A percentile compares a stretch with the other conserved stretches of the same genome.
These are phyloP conservation scores for Caenorhabditis inopinata DNA, from an alignment of 1,140 invertebrate species.

Conservation along the genomic window DNA sequence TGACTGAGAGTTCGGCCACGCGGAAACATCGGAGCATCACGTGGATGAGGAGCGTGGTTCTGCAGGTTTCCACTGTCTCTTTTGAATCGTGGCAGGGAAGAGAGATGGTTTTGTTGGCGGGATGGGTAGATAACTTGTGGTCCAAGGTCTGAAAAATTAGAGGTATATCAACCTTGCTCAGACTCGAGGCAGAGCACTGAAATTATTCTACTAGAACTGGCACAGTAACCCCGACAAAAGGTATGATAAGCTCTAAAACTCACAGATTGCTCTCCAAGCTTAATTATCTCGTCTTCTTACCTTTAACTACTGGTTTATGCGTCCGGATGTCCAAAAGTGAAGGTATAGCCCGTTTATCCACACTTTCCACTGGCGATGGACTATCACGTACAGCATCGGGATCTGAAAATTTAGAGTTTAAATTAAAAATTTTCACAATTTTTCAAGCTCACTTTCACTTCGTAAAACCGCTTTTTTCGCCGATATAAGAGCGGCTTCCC, in stretches of 20 bases:
- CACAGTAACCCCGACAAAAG: too few species aligned
- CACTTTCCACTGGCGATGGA: not conserved
- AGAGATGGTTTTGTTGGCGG: not conserved
- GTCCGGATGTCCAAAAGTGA: slow-evolving; percentile 4
- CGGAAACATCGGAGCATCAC: not conserved
- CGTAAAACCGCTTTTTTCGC: too few species aligned
- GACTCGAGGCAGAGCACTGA: too few species aligned
- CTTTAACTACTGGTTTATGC: not conserved
- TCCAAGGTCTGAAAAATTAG: not conserved
- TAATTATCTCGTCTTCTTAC: not conserved
- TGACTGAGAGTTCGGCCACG: not conserved
- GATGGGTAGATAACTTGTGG: not conserved
- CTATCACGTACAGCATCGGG: not conserved
- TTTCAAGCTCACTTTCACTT: too few species aligned
- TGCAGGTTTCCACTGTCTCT: not conserved
- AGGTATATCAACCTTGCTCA: not conserved
- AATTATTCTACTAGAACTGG: too few species aligned
- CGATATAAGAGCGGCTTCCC: too few species aligned
- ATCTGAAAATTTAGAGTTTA: not conserved
- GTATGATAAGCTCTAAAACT: too few species aligned
- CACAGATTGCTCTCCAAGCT: too few species aligned
- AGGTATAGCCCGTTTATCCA: not conserved
- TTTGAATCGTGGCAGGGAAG: not conserved
- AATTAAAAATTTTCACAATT: too few species aligned
- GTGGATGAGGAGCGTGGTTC: not conserved